Conservation (phyloP, 1,140 invertebrate species). For the Andricus grossulariae region DNA sequence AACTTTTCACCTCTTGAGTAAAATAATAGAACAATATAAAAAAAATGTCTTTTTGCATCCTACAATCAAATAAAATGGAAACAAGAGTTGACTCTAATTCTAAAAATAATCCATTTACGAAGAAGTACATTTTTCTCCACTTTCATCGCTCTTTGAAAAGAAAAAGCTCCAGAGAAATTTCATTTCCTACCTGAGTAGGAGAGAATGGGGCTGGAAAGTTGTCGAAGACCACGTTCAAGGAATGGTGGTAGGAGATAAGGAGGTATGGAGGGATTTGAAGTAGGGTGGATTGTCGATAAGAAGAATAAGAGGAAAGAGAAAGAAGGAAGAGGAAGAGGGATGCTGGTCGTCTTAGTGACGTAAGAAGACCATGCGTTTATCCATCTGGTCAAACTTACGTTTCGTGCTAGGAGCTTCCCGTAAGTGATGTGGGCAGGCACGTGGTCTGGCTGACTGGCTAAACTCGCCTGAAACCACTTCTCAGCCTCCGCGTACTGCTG, state of each 20-base stretch:
- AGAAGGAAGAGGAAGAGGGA: neutral
- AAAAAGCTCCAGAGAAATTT: constrained; percentile 16
- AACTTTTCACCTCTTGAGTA: too few relatives aligned
- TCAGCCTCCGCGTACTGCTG: constrained; percentile 89
- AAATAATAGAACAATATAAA: too few relatives aligned
- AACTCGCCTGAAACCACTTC: constrained; percentile 87
- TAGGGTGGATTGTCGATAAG: neutral
- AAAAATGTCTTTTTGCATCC: too few relatives aligned
- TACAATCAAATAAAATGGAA: neutral
- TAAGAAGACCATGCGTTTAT: constrained; percentile 9
- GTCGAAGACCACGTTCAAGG: constrained; percentile 28
- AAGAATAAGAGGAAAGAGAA: constrained; percentile 10
- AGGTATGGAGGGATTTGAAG: neutral
- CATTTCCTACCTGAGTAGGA: constrained; percentile 26
- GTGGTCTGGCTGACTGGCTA: constrained; percentile 89
- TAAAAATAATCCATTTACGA: constrained; percentile 17
- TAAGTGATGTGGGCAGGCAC: constrained; percentile 93
- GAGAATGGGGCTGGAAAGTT: constrained; percentile 19
- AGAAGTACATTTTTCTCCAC: constrained; percentile 22
- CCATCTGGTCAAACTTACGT: constrained; percentile 82
- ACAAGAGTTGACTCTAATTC: constrained; percentile 30
- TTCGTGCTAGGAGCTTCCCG: constrained; percentile 91
- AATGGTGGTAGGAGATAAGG: constrained; percentile 39
- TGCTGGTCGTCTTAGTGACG: constrained; percentile 2
- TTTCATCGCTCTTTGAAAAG: constrained; percentile 7